Evolutionary conservation across 2,888 invertebrate species (phyloP).

Genomic region (Sussaba pulchella): DNA sequence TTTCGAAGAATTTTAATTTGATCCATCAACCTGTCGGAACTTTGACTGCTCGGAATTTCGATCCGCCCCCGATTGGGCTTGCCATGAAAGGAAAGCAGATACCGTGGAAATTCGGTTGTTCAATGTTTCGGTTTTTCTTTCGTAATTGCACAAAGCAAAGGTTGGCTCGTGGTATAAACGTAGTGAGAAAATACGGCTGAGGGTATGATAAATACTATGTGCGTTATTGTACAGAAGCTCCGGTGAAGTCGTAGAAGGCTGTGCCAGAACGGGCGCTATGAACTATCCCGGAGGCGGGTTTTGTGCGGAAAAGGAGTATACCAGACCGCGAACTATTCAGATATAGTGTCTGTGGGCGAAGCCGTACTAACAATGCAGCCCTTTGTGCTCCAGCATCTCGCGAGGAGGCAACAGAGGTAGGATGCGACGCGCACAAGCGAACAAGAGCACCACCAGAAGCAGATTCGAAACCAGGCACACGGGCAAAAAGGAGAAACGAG

Average conservation of each 20-base stretch:
- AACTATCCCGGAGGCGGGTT: constrained; percentile 32
- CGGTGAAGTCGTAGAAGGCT: constrained; percentile 22
- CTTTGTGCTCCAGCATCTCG: constrained; percentile 54
- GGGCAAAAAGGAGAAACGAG: constrained; percentile 49
- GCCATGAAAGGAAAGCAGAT: too few relatives aligned
- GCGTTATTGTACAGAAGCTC: constrained; percentile 43
- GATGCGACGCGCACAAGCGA: background rate
- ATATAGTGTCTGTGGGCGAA: constrained; percentile 42
- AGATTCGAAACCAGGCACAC: constrained; percentile 23
- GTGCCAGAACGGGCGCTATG: constrained; percentile 28
- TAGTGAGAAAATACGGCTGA: constrained; percentile 10
- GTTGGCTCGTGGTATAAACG: background rate
- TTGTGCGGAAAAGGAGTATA: constrained; percentile 44
- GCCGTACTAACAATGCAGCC: constrained; percentile 54
- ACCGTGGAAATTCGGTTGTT: too few relatives aligned
- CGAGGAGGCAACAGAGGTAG: constrained; percentile 19
- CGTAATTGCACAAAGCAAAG: background rate
- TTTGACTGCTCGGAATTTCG: too few relatives aligned
- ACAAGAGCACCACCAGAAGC: constrained; percentile 41
- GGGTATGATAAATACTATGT: constrained; percentile 27
- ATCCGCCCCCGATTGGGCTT: too few relatives aligned
- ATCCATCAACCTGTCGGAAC: too few relatives aligned
- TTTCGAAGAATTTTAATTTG: too few relatives aligned
- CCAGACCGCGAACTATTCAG: constrained; percentile 57
- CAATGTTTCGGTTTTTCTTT: too few relatives aligned